Conservation (phyloP, 2,797 vertebrate species). For the Nasua narica region DNA sequence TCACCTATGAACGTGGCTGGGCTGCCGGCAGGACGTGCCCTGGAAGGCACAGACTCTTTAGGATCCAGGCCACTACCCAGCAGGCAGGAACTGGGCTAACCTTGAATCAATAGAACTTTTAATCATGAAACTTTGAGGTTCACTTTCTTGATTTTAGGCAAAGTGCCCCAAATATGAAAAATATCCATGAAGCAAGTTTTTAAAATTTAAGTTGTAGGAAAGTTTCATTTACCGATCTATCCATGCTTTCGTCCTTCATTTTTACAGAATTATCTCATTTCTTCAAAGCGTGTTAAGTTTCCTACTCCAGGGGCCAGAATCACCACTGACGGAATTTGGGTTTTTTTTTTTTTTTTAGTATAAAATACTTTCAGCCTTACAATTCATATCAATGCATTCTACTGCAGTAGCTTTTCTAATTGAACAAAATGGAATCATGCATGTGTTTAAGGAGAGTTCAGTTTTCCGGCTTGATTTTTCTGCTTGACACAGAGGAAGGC, state of each 20-base stretch:
- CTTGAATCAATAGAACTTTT: background rate
- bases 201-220: background rate
- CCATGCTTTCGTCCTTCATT: background rate
- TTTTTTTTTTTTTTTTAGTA: background rate
- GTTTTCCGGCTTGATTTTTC: background rate
- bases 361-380: background rate
- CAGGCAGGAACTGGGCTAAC: background rate
- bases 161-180: background rate
- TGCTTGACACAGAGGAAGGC: conserved; percentile 10
- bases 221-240: background rate
- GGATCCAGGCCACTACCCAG: background rate
- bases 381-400: background rate
- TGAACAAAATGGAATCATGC: background rate
- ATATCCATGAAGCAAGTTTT: background rate
- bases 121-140: background rate
- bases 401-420: background rate
- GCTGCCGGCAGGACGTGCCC: background rate
- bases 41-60: background rate
- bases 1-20: fast-evolving
- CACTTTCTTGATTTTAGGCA: background rate
- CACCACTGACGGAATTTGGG: background rate
- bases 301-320: background rate
- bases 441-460: conserved; percentile 4
- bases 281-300: background rate
- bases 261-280: background rate